These are phyloP conservation scores for Cairina moschata DNA, from an alignment of 2,113 vertebrate species.

Conservation along the genomic window DNA sequence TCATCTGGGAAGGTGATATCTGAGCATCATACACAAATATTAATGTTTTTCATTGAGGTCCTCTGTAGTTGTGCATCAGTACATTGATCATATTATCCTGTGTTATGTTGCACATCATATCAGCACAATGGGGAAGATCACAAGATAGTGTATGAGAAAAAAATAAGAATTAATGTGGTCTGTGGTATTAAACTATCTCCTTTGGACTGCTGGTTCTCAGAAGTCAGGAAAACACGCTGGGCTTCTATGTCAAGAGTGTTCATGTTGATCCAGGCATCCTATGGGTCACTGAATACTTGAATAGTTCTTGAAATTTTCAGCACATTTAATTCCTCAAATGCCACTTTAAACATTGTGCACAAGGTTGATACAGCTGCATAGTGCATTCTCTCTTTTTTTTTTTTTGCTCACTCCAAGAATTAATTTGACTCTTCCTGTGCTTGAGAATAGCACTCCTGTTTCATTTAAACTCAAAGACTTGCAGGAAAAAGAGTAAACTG, in stretches of 20 bases:
- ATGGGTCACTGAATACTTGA: background rate
- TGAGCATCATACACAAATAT: background rate
- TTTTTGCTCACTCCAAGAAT: conserved; percentile 19
- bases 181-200: background rate
- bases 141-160: background rate
- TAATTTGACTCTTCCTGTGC: conserved; percentile 56
- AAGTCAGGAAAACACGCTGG: background rate
- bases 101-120: background rate
- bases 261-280: background rate
- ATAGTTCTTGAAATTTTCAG: conserved; percentile 3
- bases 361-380: background rate
- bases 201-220: background rate
- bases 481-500: conserved; percentile 14
- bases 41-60: background rate
- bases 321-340: background rate
- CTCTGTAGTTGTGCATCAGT: background rate
- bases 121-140: background rate
- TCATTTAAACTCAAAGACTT: conserved; percentile 47
- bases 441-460: conserved; percentile 41
- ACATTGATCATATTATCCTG: background rate
- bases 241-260: background rate
- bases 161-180: background rate
- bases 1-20: background rate
- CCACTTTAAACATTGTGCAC: background rate
- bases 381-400: background rate